Percentiles rank a stretch among this genome's conserved stretches.
Evolutionary conservation across 2,888 invertebrate genomes (phyloP).

Genomic region (Drosophila melanosoma): DNA sequence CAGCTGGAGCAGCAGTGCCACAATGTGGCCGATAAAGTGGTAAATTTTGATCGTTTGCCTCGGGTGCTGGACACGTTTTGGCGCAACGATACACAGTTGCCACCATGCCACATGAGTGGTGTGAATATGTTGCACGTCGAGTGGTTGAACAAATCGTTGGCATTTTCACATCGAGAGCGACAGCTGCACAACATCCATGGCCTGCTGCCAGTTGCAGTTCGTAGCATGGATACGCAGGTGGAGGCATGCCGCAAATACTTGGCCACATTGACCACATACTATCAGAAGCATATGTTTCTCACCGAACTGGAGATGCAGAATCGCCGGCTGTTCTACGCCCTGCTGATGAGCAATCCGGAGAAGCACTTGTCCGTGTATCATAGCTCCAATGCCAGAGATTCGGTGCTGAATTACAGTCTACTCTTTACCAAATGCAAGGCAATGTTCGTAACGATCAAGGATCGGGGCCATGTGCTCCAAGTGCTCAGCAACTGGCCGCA

Average conservation of each 20-base stretch:
- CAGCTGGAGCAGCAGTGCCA: conserved; percentile 31
- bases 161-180: conserved; percentile 52
- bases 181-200: conserved; percentile 52
- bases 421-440: neutral
- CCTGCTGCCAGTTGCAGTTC: conserved; percentile 38
- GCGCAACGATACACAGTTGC: neutral
- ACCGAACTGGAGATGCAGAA: conserved; percentile 23
- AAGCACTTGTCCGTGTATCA: conserved; percentile 35
- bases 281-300: conserved; percentile 28
- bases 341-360: conserved; percentile 37
- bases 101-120: conserved; percentile 12
- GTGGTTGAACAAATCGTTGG: conserved; percentile 34
- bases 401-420: conserved; percentile 19
- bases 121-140: neutral
- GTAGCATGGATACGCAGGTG: conserved; percentile 43
- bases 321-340: conserved; percentile 38
- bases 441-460: conserved; percentile 54
- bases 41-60: conserved; percentile 26
- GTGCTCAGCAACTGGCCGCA: conserved; percentile 59
- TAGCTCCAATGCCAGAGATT: neutral
- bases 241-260: conserved; percentile 2
- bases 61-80: conserved; percentile 46
- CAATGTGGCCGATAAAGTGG: neutral
- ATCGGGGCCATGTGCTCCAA: conserved; percentile 55
- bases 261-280: accelerated